These are phyloP conservation scores for Desmodus rotundus DNA, from an alignment of 2,113 vertebrate species.

Conservation along the genomic window DNA sequence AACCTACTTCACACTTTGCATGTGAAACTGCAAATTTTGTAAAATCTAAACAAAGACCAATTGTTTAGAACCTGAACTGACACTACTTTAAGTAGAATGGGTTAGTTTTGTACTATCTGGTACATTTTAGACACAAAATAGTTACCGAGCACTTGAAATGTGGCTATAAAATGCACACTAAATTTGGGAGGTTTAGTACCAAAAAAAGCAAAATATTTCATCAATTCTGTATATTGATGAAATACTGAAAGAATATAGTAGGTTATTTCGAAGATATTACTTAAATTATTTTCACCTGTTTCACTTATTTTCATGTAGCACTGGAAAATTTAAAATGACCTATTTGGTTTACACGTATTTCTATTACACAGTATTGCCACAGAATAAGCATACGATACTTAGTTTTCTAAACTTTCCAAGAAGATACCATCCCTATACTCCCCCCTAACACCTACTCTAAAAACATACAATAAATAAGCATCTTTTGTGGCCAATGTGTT, in stretches of 20 bases:
- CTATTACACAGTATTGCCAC: background rate
- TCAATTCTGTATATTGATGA: background rate
- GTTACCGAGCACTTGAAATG: background rate
- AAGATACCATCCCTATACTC: background rate
- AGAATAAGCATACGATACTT: background rate
- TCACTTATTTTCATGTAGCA: background rate
- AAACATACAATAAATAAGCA: background rate
- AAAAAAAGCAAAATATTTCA: background rate
- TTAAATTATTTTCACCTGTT: background rate
- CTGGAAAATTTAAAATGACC: background rate
- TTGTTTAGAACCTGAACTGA: background rate
- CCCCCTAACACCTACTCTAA: background rate
- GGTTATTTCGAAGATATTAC: background rate
- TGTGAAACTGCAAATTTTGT: background rate
- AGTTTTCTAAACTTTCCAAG: background rate
- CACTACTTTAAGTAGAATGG: background rate
- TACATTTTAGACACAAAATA: background rate
- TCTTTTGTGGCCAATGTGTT: background rate
- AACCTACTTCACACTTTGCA: background rate
- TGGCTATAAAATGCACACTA: background rate
- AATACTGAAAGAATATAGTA: background rate
- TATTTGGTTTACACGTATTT: background rate
- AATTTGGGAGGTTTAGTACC: background rate
- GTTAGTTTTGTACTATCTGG: background rate
- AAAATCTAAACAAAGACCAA: background rate